Percentiles rank a stretch among this genome's conserved stretches.
Conservation (phyloP, 2,888 invertebrate genomes). For the Hartigia nigra region DNA sequence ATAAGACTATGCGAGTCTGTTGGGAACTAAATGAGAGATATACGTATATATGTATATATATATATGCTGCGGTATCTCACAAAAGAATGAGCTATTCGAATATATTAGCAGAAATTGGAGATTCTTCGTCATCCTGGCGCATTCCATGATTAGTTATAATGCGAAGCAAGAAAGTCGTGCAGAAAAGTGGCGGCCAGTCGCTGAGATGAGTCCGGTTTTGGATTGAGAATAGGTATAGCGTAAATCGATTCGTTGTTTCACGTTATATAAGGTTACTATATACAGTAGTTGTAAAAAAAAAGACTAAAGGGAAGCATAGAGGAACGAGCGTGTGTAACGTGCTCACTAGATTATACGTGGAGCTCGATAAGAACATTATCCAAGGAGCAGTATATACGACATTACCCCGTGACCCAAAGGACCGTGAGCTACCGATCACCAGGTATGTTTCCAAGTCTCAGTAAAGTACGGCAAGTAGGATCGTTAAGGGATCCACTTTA, state of each 20-base stretch:
- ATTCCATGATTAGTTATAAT: neutral
- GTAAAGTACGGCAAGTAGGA: neutral
- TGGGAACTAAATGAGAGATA: neutral
- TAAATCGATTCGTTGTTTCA: neutral
- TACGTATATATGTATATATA: neutral
- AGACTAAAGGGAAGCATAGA: neutral
- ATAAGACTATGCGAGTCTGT: neutral
- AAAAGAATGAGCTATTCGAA: neutral
- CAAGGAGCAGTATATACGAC: neutral
- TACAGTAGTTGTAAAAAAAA: neutral
- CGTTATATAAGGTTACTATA: neutral
- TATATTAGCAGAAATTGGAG: neutral
- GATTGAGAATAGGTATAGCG: neutral
- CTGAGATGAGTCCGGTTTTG: neutral
- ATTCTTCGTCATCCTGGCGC: neutral
- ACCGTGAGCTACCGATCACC: slow-evolving; percentile 3
- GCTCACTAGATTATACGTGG: neutral
- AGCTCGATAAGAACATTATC: neutral
- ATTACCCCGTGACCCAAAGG: slow-evolving; percentile 6
- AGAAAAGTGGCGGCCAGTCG: neutral
- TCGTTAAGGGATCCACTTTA: neutral
- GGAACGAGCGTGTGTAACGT: neutral
- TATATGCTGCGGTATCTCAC: neutral
- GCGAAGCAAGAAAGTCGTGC: neutral
- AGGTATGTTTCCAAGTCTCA: neutral